Evolutionary conservation across 35 echinoderm and acorn worm species (phyloP).

Genomic region (Holothuria glaberrima): DNA sequence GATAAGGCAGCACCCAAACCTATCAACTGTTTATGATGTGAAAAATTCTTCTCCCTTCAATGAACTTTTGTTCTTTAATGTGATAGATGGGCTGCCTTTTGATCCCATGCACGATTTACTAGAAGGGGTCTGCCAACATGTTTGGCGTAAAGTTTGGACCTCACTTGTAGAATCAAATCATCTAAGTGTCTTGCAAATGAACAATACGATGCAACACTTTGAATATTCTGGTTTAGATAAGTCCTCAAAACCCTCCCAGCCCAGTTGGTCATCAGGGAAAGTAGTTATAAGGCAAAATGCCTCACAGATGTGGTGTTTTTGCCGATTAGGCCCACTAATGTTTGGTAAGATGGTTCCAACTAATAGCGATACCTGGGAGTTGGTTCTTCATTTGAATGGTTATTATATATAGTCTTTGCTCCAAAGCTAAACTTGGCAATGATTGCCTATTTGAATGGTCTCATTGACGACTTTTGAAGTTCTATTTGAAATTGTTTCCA

Average conservation of each 20-base stretch:
- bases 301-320: slow-evolving; percentile 43
- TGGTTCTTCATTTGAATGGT: slow-evolving; percentile 44
- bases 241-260: slow-evolving; percentile 28
- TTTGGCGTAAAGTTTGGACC: slow-evolving; percentile 43
- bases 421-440: too few species aligned
- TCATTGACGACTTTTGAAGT: slow-evolving; percentile 22
- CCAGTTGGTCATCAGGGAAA: slow-evolving; percentile 12
- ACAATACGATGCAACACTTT: slow-evolving; percentile 1
- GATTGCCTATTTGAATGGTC: slow-evolving; percentile 45
- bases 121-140: slow-evolving; percentile 38
- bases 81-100: slow-evolving; percentile 40
- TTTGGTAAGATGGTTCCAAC: slow-evolving; percentile 25
- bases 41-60: slow-evolving; percentile 15
- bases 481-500: slow-evolving; percentile 13
- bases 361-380: slow-evolving; percentile 34
- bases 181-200: background rate
- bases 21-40: slow-evolving; percentile 45
- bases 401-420: slow-evolving; percentile 33
- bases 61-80: slow-evolving; percentile 7
- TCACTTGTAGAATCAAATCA: slow-evolving; percentile 14
- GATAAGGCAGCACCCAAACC: slow-evolving; percentile 24
- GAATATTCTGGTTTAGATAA: slow-evolving; percentile 40
- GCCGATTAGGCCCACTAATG: slow-evolving; percentile 20
- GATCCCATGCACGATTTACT: slow-evolving; percentile 55
- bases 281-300: slow-evolving; percentile 28